Percentiles rank a stretch among this genome's conserved stretches.
Evolutionary conservation across 2,113 vertebrate genomes (phyloP).

Genomic region (Sorex araneus): DNA sequence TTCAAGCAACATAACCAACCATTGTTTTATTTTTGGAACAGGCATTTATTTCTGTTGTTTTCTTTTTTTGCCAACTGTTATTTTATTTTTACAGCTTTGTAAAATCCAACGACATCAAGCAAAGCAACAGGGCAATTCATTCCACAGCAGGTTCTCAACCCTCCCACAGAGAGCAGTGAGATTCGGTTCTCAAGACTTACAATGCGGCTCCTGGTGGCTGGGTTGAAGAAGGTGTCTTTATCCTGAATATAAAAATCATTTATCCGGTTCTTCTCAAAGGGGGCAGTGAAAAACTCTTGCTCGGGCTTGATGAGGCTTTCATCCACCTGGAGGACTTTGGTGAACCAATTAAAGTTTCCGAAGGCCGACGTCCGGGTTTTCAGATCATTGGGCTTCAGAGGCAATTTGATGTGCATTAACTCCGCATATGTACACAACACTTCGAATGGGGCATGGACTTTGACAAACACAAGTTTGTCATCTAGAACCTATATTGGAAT

Average conservation of each 20-base stretch:
- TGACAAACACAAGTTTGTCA: conserved; percentile 93
- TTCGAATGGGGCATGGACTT: conserved; percentile 96
- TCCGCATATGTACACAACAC: conserved; percentile 94
- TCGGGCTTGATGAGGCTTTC: conserved; percentile 93
- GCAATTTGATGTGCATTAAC: conserved; percentile 96
- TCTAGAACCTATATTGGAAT: conserved; percentile 90
- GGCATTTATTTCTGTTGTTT: not conserved
- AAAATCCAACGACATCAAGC: conserved; percentile 50
- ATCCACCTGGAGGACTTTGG: conserved; percentile 91
- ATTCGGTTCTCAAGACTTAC: conserved; percentile 86
- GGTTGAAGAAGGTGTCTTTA: conserved; percentile 94
- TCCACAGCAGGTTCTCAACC: conserved; percentile 33
- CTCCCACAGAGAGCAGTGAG: not conserved
- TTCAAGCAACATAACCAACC: not conserved
- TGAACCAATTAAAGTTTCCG: conserved; percentile 88
- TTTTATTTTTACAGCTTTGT: not conserved
- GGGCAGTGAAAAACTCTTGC: conserved; percentile 94
- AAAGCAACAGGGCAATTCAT: not conserved
- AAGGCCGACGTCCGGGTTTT: conserved; percentile 89
- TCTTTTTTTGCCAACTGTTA: not conserved
- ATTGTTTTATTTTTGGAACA: not conserved
- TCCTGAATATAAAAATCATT: conserved; percentile 92
- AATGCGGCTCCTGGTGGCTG: conserved; percentile 95
- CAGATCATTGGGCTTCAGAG: conserved; percentile 92
- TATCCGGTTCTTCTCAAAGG: conserved; percentile 92